Base-by-base conservation (phyloP, 2,797 vertebrate species). In the Sciurus vulgaris region DNA sequence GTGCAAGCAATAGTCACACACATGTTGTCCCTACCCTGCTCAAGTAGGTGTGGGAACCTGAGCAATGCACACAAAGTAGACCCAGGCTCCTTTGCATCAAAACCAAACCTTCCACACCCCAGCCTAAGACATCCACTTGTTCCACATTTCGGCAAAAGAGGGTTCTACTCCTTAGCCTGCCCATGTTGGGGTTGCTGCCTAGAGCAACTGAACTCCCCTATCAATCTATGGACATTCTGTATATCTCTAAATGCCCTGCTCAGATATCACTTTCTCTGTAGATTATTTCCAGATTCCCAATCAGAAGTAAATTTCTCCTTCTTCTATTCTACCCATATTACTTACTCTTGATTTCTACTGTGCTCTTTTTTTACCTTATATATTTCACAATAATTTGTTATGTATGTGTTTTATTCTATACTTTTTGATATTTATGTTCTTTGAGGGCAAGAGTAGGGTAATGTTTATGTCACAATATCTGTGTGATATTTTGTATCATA, bases 401-500 rank as follows among this genome's bases (percentile, higher is more conserved):
- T 35, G 0, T 69, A 20, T 63, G 17, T 63, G 18, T 88, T 28
- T 56, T 92, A 61, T 91, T 72, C 30, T 69, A 17, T 85, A 82
- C 85, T 6, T 33, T 82, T 89, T 89, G 47, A 72, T 90, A 76
- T 85, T 70, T 89, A 63, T 82, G 20, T 92, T 95, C 38, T 14
- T 56, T 35, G 44, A 89, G 22, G 77, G 30, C 10, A 91, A 35
- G 26, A 92, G 14, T 86, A 63, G 73, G 30, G 38, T 5, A 1
- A 82, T 76, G 26, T 65, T 93, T 79, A 49, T 76, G 47, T 72
- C 41, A 49, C 3, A 35, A 41, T 59, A n/a, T 72, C 5, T 22
- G 13, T 78, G 79, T 77, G n/a, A 41, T 74, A 96, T 92, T 94
- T 97, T 67, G 70, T 70, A 86, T 79, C 47, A 79, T 18, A 51